These are phyloP conservation scores for Melanotaenia trifasciata DNA, from an alignment of 2,797 vertebrate genomes.

Conservation along the genomic window DNA sequence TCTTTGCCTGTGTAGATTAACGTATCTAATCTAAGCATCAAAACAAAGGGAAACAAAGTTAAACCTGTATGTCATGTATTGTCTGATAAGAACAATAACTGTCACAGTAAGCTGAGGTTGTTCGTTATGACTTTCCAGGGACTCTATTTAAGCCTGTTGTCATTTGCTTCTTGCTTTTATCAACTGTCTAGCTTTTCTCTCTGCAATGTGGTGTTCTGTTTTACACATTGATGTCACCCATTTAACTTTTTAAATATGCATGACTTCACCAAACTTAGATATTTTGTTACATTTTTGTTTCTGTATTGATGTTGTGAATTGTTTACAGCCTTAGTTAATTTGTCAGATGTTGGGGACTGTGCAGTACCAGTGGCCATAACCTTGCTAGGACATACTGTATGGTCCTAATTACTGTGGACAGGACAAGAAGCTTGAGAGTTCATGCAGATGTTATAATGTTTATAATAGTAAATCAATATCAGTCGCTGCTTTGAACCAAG, in stretches of 20 bases:
- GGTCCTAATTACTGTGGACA: constrained; percentile 51
- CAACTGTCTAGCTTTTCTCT: constrained; percentile 9
- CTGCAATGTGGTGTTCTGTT: background rate
- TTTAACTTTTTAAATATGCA: constrained; percentile 38
- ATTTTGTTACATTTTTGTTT: constrained; percentile 51
- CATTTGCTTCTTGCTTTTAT: background rate
- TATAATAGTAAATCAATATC: constrained; percentile 27
- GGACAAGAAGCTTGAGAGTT: constrained; percentile 8
- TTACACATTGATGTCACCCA: constrained; percentile 26
- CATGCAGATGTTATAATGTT: constrained; percentile 16
- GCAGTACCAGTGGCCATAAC: constrained; percentile 1
- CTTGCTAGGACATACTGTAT: constrained; percentile 28
- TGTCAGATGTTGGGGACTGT: background rate
- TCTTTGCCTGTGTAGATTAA: constrained; percentile 51
- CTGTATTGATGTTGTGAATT: constrained; percentile 57
- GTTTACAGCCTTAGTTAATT: constrained; percentile 37
- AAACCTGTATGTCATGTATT: constrained; percentile 44
- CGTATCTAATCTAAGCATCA: constrained; percentile 27
- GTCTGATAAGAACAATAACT: constrained; percentile 58
- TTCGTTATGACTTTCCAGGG: constrained; percentile 25
- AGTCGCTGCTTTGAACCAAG: constrained; percentile 4
- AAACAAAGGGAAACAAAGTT: constrained; percentile 42
- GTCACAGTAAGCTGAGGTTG: constrained; percentile 19
- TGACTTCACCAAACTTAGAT: constrained; percentile 39
- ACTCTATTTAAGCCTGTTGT: constrained; percentile 48